Conservation (phyloP, 1,140 invertebrate genomes). For the Thaumetopoea pityocampa region DNA sequence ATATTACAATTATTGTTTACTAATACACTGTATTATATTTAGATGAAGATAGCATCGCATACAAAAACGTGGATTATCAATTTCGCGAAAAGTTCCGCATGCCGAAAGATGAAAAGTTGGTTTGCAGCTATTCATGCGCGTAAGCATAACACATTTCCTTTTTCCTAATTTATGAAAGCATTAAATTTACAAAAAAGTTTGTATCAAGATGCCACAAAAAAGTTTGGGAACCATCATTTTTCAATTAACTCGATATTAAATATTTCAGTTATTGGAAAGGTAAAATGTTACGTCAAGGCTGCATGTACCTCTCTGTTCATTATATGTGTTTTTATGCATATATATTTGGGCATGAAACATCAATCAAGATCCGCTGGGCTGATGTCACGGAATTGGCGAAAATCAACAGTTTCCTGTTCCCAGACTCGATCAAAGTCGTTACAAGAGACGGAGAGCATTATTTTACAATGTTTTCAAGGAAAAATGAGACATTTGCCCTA, state of each 20-base stretch:
- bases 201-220: too few species aligned
- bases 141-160: conserved; percentile 65
- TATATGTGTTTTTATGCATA: conserved; percentile 98
- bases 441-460: conserved; percentile 90
- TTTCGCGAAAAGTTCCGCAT: conserved; percentile 94
- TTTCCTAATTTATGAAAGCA: conserved; percentile 1
- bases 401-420: conserved; percentile 87
- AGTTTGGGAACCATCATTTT: too few species aligned
- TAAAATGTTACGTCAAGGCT: conserved; percentile 94
- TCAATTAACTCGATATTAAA: too few species aligned
- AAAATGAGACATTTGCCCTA: conserved; percentile 91
- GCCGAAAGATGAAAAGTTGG: conserved; percentile 95
- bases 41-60: conserved; percentile 89
- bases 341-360: conserved; percentile 93
- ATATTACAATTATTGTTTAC: too few species aligned
- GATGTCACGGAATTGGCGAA: conserved; percentile 85
- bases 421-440: conserved; percentile 90
- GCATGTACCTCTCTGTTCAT: conserved; percentile 96
- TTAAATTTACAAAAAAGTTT: too few species aligned
- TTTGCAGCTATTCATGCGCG: conserved; percentile 97
- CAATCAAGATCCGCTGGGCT: conserved; percentile 90
- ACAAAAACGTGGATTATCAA: conserved; percentile 88
- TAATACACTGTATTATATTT: conserved; percentile 50
- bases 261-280: conserved; percentile 92
- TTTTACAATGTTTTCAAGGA: conserved; percentile 94